Evolutionary conservation across 2,888 invertebrate species (phyloP).

Genomic region (Pachydiplax longipennis): DNA sequence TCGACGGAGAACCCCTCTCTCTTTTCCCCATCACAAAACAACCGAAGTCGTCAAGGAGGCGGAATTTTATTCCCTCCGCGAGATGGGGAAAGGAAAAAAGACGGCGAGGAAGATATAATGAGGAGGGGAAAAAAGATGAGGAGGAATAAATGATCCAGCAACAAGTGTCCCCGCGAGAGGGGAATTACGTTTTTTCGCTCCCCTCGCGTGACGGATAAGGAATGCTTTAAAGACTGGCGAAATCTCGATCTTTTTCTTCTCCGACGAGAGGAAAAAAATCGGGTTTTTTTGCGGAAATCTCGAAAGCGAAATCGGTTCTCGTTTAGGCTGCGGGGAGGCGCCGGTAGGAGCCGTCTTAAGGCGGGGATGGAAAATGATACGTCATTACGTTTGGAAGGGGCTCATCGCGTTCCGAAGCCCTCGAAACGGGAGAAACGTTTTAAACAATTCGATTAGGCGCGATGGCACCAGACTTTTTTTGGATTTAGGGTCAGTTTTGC

Average conservation of each 20-base stretch:
- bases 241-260: not conserved
- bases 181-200: not conserved
- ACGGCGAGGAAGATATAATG: not conserved
- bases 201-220: not conserved
- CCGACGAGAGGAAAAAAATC: not conserved
- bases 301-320: not conserved
- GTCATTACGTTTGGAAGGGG: not conserved
- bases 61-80: not conserved
- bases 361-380: not conserved
- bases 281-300: not conserved
- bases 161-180: slow-evolving; percentile 10
- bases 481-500: not conserved
- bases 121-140: not conserved
- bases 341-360: not conserved
- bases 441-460: not conserved
- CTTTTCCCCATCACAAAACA: not conserved
- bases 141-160: slow-evolving; percentile 25
- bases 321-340: not conserved
- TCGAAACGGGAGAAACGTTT: not conserved
- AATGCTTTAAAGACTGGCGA: not conserved
- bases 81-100: not conserved
- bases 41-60: not conserved
- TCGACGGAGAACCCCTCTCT: not conserved
- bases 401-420: not conserved
- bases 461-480: not conserved